Base-by-base conservation (phyloP, 1,140 invertebrate genomes). In the Asobara japonica region DNA sequence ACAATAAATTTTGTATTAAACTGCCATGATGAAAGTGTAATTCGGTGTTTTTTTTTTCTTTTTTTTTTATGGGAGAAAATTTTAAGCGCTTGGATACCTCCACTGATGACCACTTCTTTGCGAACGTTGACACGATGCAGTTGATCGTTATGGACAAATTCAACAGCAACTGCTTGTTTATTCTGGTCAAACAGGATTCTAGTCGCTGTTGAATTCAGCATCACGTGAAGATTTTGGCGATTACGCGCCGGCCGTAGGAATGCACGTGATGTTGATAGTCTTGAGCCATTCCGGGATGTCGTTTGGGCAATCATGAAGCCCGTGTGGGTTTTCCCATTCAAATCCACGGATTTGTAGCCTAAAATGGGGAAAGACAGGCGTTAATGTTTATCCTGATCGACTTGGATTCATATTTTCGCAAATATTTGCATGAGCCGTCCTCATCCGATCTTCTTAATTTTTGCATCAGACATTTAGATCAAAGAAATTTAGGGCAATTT, bases 231-330 rank as follows among this genome's bases (percentile, higher is more conserved):
- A 84, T 96, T 94, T 36, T 89, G 88, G 16, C 95, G 88, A 41
- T 92, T 87, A 76, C 91, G 89, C 13, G 93, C 94, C 0, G 96
- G 95, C 25, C 94, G 87, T 0, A 98, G 87, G 84, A 96, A 98
- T 0, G 94, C 96, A 56, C 92, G 89, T 0, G 93, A 91, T 0
- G 92, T 91, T 74, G 94, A 96, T 68, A 96, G 90, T 3, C 97
- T 90, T 0, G 94, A 95, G 0, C 97, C 97, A 80, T 97, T 94
- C 69, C 94, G 89, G 62, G 94, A 94, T 0, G 95, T 98, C 27
- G 92, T 97, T 89, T 96, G 97, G 2, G 92, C 94, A 62, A 96
- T 95, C 27, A 91, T 89, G 78, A 96, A 96, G 1, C 95, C 94
- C 0, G 93, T 93, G 75, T 94, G 92, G 4, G 90, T 89, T 11